A percentile compares a stretch with the other conserved stretches of the same genome.
phyloP scores from a whole-genome alignment of 2,797 vertebrate genomes.

The Limnodromus scolopaceus region DNA sequence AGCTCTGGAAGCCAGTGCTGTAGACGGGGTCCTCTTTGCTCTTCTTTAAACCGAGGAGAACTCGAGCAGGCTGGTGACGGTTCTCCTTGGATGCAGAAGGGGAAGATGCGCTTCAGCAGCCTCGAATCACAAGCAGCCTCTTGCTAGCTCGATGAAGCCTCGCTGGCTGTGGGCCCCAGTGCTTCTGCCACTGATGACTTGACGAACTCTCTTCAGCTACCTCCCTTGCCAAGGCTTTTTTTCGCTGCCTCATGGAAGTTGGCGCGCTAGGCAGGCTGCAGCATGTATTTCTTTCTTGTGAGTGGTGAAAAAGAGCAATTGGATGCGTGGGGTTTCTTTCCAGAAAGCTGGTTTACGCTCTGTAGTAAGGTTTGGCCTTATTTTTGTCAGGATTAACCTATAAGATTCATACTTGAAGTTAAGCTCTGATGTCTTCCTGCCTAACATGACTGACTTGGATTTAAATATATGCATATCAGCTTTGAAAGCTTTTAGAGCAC shows the following conservation, averaged over 20 bases:
- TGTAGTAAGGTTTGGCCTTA: slow-evolving; percentile 42
- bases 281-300: background rate
- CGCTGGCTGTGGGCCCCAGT: background rate
- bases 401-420: slow-evolving; percentile 54
- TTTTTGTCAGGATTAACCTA: slow-evolving; percentile 63
- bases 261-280: background rate
- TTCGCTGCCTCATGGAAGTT: background rate
- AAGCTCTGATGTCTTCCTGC: slow-evolving; percentile 54
- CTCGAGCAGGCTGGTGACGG: background rate
- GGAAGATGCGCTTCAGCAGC: background rate
- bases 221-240: slow-evolving; percentile 5
- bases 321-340: background rate
- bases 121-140: background rate
- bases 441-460: slow-evolving; percentile 48
- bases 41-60: background rate
- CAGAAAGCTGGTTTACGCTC: slow-evolving; percentile 21
- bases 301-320: slow-evolving; percentile 43
- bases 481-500: slow-evolving; percentile 46
- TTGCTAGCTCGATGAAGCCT: background rate
- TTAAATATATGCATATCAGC: slow-evolving; percentile 53
- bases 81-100: background rate
- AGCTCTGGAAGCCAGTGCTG: background rate
- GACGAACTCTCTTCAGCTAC: background rate
- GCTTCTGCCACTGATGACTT: slow-evolving; percentile 22
- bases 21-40: background rate